Evolutionary conservation across 2,113 vertebrate species (phyloP).

Genomic region (Cettia cetti): DNA sequence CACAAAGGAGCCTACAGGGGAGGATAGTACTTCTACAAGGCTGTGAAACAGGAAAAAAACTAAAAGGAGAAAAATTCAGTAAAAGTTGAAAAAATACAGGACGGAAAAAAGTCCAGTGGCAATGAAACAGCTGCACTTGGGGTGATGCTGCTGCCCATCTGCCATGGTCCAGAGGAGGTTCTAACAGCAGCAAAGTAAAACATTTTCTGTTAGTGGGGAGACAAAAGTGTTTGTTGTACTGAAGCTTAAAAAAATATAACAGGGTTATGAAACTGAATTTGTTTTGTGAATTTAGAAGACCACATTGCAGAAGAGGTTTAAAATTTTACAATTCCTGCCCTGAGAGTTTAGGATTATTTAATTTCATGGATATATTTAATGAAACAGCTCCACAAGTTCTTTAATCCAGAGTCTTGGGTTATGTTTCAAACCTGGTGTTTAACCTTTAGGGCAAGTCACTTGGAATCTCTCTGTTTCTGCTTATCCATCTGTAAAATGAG

Average conservation of each 20-base stretch:
- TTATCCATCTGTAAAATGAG: conserved; percentile 62
- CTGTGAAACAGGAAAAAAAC: neutral
- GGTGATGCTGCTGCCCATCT: neutral
- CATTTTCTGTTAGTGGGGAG: neutral
- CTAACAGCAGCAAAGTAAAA: neutral
- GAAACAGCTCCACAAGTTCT: neutral
- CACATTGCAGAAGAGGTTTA: neutral
- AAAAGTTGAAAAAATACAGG: neutral
- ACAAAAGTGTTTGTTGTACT: neutral
- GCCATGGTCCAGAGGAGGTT: neutral
- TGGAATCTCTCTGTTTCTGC: conserved; percentile 44
- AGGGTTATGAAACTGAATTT: neutral
- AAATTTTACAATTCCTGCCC: neutral
- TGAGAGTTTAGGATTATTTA: neutral
- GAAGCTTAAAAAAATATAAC: neutral
- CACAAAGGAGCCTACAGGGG: neutral
- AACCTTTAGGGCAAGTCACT: conserved; percentile 51
- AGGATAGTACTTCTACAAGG: neutral
- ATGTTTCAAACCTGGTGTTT: conserved; percentile 37
- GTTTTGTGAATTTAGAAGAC: neutral
- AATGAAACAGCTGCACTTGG: neutral
- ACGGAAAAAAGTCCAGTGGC: neutral
- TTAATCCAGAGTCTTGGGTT: neutral
- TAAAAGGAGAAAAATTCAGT: neutral
- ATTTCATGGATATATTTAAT: conserved; percentile 15